These are phyloP conservation scores for Ochropleura leucogaster DNA, from an alignment of 2,888 invertebrate species.

Conservation along the genomic window DNA sequence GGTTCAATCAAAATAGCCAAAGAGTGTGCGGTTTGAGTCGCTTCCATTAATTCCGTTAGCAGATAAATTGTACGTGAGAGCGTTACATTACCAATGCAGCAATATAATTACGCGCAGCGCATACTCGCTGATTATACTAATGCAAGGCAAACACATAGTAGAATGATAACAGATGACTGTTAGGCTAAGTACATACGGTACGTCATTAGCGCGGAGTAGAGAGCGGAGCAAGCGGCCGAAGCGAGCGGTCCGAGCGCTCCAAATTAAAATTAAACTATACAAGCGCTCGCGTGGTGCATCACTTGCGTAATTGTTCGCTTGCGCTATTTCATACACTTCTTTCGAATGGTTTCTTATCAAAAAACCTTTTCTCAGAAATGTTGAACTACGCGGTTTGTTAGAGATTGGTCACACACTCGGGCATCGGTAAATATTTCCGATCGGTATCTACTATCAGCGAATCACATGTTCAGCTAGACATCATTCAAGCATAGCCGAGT, in stretches of 20 bases:
- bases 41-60: constrained; percentile 15
- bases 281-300: constrained; percentile 48
- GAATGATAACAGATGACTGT: constrained; percentile 32
- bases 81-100: constrained; percentile 12
- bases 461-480: not conserved
- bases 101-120: not conserved
- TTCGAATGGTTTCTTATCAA: constrained; percentile 1
- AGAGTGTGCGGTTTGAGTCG: not conserved
- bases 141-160: constrained; percentile 38
- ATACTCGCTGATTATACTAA: constrained; percentile 36
- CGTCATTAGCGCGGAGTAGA: constrained; percentile 47
- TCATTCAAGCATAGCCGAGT: not conserved
- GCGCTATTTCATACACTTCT: constrained; percentile 36
- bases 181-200: constrained; percentile 36
- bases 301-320: constrained; percentile 54
- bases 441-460: not conserved
- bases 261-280: constrained; percentile 60
- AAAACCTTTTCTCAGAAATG: constrained; percentile 10
- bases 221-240: constrained; percentile 23
- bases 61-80: constrained; percentile 11
- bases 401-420: not conserved
- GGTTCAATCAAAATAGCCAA: constrained; percentile 6
- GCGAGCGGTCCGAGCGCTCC: constrained; percentile 46
- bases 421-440: not conserved
- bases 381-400: not conserved